Conservation (phyloP, 2,797 vertebrate genomes). For the Molossus molossus region DNA sequence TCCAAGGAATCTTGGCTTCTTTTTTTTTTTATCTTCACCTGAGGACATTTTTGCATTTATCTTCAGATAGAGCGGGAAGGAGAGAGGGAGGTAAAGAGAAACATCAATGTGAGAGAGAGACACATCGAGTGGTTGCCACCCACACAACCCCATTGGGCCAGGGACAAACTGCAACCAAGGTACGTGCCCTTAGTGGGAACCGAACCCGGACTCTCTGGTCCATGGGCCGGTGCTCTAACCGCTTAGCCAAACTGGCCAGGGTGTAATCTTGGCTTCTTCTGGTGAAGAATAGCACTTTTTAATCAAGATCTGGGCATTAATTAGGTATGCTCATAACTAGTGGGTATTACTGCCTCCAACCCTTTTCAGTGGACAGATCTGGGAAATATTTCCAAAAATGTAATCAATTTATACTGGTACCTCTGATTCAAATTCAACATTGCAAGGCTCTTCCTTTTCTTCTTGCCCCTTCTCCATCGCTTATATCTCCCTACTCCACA, state of each 20-base stretch:
- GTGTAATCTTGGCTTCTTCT: no score
- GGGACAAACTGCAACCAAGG: no score
- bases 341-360: constrained; percentile 46
- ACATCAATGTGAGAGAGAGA: no score
- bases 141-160: no score
- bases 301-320: constrained; percentile 41
- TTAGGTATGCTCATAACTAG: not conserved
- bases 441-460: not conserved
- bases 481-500: not conserved
- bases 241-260: not conserved
- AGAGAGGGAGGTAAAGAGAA: no score
- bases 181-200: no score
- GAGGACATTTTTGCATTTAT: no score
- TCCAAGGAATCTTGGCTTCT: not conserved
- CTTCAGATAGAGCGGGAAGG: no score
- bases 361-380: not conserved
- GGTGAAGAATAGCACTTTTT: not conserved
- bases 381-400: not conserved
- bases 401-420: not conserved
- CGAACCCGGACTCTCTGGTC: no score
- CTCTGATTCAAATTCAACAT: constrained; percentile 2
- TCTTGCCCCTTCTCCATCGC: not conserved
- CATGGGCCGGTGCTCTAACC: no score
- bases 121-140: no score
- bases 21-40: no score